phyloP scores from a whole-genome alignment of 1,140 invertebrate species.

The Vanessa atalanta region DNA sequence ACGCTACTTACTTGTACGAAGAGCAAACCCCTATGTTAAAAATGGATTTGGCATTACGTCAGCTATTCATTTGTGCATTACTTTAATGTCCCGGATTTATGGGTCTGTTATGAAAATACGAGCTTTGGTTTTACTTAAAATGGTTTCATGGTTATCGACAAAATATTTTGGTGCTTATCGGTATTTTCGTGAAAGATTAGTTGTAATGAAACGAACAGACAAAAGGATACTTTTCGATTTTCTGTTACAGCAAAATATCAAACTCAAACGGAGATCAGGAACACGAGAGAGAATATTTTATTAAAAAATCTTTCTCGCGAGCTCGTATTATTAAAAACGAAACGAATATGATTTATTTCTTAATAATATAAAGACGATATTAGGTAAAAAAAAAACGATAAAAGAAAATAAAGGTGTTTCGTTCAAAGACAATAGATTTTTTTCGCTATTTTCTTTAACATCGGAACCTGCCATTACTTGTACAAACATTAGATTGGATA shows the following conservation, averaged over 20 bases:
- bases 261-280: neutral
- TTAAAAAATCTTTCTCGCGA: neutral
- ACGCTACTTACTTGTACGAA: neutral
- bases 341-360: neutral
- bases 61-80: neutral
- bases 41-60: neutral
- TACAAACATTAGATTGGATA: conserved; percentile 44
- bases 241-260: neutral
- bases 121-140: no score
- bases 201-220: neutral
- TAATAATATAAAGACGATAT: conserved; percentile 6
- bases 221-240: neutral
- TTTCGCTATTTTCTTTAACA: conserved; percentile 33
- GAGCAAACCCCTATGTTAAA: neutral
- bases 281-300: neutral
- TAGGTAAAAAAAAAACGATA: conserved; percentile 11
- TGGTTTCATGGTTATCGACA: no score
- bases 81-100: no score
- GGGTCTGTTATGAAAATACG: no score
- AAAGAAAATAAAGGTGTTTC: conserved; percentile 23
- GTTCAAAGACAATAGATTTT: conserved; percentile 30
- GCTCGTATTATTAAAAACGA: neutral
- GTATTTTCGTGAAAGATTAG: no score
- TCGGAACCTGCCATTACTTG: conserved; percentile 50
- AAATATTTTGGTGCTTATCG: no score